Base-by-base conservation (phyloP, 2,113 vertebrate genomes). In the Gallinago media region DNA sequence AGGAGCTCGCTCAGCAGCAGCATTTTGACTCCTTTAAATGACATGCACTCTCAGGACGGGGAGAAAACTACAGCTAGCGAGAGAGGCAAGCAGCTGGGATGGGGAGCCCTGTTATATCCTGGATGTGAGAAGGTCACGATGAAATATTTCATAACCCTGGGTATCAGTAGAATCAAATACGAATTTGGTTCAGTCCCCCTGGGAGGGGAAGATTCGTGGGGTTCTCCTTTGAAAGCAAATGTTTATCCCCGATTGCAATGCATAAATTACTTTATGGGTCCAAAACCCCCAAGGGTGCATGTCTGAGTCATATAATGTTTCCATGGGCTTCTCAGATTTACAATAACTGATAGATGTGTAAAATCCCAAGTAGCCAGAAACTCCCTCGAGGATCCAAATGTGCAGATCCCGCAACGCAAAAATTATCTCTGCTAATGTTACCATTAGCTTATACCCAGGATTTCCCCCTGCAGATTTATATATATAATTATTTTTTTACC, bases 321-420 rank as follows among this genome's bases (percentile, higher is more conserved):
- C 84, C 29, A 25, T 6, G 22, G 8, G 15, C 36, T 54, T 90
- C 78, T 93, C 67, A 85, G 67, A 76, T 74, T 88, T 76, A 49
- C 67, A 62, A 46, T 70, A 88, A 40, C 25, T 85, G 82, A 85
- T 62, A 78, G 52, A 72, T 62, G 40, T 76, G 67, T 70, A 66
- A 93, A 92, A 79, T 70, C 54, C 71, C 82, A 92, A 88, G 44
- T 61, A 95, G 58, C 31, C 63, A 76, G 42, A 79, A 92, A 85
- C 36, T 90, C 78, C 50, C 54, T 46, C 0, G 4, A 66, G 92
- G 90, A 85, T 88, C n/a, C 23, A 58, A 79, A 62, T 58, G 75
- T 85, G 62, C 58, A 86, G 75, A 90, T 31, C 26, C 63, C 1
- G 3, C 42, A 73, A 83, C 71, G 29, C 38, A 92, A 76, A 92